Conservation (phyloP, 2,888 invertebrate species). For the Pristionchus mayeri region DNA sequence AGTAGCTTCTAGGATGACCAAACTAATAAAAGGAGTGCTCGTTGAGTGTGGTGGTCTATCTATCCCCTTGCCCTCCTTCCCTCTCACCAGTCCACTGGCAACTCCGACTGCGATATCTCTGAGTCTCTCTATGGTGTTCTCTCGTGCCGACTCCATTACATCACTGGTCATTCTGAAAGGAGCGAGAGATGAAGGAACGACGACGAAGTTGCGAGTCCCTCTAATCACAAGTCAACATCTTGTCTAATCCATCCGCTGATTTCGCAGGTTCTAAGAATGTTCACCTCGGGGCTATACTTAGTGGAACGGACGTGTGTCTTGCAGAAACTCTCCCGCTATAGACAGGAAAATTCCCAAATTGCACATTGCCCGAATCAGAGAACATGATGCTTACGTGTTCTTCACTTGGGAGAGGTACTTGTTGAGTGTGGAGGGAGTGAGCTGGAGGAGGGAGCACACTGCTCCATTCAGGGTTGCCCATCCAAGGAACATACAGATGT, state of each 20-base stretch:
- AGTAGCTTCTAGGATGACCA: not conserved
- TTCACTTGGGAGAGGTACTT: conserved; percentile 29
- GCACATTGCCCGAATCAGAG: not conserved
- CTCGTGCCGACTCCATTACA: conserved; percentile 26
- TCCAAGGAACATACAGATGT: conserved; percentile 48
- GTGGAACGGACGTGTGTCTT: not conserved
- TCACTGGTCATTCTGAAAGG: conserved; percentile 24
- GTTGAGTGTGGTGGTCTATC: not conserved
- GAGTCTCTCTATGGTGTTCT: conserved; percentile 10
- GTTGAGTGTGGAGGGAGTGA: conserved; percentile 45
- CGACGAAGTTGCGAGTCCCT: not conserved
- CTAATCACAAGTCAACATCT: not conserved
- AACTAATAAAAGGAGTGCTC: not conserved
- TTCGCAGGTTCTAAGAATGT: not conserved
- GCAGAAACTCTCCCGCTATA: not conserved
- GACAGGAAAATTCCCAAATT: not conserved
- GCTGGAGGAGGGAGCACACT: conserved; percentile 42
- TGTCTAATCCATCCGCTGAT: not conserved
- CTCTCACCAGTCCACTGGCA: conserved; percentile 37
- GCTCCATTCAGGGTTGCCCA: conserved; percentile 43
- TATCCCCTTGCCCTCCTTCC: not conserved
- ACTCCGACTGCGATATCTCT: conserved; percentile 25
- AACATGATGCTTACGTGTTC: conserved; percentile 35
- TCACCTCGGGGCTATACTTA: not conserved
- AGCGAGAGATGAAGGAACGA: not conserved